Evolutionary conservation across 2,888 invertebrate species (phyloP), one percentile per base, ranked within the genome.

Genomic region (Drosophila differens): DNA sequence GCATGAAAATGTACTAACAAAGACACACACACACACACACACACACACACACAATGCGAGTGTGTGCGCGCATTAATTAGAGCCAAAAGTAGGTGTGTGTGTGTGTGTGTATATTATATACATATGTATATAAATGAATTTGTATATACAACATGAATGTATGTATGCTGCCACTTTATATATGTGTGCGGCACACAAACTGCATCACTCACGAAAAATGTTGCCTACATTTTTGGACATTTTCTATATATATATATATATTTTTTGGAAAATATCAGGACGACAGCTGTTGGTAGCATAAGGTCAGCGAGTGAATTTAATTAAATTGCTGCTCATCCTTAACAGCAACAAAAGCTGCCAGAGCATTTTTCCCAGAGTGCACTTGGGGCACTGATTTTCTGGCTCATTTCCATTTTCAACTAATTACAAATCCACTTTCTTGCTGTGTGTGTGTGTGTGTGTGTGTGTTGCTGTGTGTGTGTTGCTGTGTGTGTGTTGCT

Each of bases 21-120:
- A 44, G 58, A 9, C 51, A 54, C 22, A 53, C 16, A 28, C 19
- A 53, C 51, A 51, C 28, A 49, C 14, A 32, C 10, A 35, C 14
- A 14, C 12, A 33, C 4, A 33, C 33, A 33, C 33, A 12, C 33
- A 12, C 0, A 47, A 32, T 44, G 44, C 12, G 54, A 5, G 16
- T 76, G 60, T 80, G 68, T 44, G 54, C 51, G 77, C 57, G 74
- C 91, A 85, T 90, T 90, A 85, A 90, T 85, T 84, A 89, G 70
- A 81, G 64, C 35, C 75, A 69, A 77, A 78, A 77, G 81, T 44
- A 44, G 22, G 22, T 44, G 44, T 39, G 19, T 76, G 60, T 79
- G 60, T 80, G 77, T 58, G 44, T 22, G 44, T 47, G 22, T 16
- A 9, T 85, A 57, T 55, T 4, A 55, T 69, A 33, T 55, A 39